A percentile compares a stretch with the other conserved stretches of the same genome.
phyloP scores from a whole-genome alignment of 2,888 invertebrate genomes.

The Melikaiella ostensackeni region DNA sequence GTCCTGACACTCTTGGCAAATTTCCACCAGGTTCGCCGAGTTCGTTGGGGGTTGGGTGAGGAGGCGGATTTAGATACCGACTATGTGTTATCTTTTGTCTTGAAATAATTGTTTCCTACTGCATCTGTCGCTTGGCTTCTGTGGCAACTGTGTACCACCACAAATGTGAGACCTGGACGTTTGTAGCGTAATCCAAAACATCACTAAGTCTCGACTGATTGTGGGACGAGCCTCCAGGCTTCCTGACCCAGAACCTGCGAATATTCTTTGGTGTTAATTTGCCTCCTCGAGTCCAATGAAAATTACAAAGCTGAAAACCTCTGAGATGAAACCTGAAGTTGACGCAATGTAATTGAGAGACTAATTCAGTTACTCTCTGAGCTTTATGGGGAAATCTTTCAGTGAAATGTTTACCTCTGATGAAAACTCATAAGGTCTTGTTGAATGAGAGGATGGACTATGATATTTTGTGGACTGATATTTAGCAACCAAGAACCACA shows the following conservation, averaged over 20 bases:
- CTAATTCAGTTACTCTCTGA: not conserved
- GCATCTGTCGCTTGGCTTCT: conserved; percentile 48
- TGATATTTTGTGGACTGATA: not conserved
- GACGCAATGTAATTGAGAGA: conserved; percentile 32
- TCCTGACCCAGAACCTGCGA: conserved; percentile 23
- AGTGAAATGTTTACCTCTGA: not conserved
- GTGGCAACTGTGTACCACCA: conserved; percentile 31
- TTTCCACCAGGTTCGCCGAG: conserved; percentile 60
- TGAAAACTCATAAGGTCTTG: conserved; percentile 11
- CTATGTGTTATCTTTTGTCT: conserved; percentile 67
- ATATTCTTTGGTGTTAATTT: conserved; percentile 30
- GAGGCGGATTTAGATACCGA: conserved; percentile 6
- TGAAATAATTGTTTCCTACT: conserved; percentile 69
- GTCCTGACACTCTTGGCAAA: conserved; percentile 68
- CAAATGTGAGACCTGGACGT: conserved; percentile 57
- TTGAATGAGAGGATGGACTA: not conserved
- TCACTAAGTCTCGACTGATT: conserved; percentile 47
- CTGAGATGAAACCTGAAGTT: conserved; percentile 25
- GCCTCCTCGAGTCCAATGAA: conserved; percentile 2
- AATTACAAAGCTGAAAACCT: conserved; percentile 19
- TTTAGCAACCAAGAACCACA: not conserved
- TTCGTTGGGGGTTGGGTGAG: not conserved
- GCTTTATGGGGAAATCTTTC: not conserved
- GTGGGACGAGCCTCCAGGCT: conserved; percentile 47
- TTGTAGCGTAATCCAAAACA: conserved; percentile 58